A percentile compares a stretch with the other conserved stretches of the same genome.
phyloP scores from a whole-genome alignment of 2,113 vertebrate species.

The Neotragus moschatus region DNA sequence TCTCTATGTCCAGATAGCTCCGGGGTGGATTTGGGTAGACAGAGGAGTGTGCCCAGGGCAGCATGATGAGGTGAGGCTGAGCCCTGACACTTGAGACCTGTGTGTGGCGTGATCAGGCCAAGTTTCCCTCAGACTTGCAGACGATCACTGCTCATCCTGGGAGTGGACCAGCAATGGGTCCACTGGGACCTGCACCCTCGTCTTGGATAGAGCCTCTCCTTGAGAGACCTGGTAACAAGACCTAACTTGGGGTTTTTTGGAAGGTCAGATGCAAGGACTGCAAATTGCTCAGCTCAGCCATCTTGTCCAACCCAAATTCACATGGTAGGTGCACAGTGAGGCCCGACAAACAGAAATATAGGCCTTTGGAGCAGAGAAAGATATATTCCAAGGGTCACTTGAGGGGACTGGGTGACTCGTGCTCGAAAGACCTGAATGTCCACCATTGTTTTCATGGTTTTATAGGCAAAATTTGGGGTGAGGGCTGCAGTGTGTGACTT shows the following conservation, averaged over 20 bases:
- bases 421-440: not conserved
- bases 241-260: not conserved
- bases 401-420: not conserved
- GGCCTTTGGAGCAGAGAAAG: not conserved
- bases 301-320: too few species aligned
- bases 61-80: not conserved
- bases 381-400: not conserved
- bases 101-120: not conserved
- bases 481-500: not conserved
- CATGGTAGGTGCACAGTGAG: not conserved
- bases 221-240: not conserved
- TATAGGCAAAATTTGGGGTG: not conserved
- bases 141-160: not conserved
- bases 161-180: not conserved
- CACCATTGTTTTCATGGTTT: not conserved
- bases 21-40: not conserved
- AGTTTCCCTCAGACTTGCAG: not conserved
- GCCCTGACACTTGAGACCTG: not conserved
- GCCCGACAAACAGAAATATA: not conserved
- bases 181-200: not conserved
- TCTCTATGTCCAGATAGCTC: not conserved
- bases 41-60: not conserved
- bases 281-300: not conserved
- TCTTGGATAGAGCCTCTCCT: rapidly evolving
- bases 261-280: not conserved